Evolutionary conservation across 1,140 invertebrate genomes (phyloP).

Genomic region (Trinorchestia longiramus): DNA sequence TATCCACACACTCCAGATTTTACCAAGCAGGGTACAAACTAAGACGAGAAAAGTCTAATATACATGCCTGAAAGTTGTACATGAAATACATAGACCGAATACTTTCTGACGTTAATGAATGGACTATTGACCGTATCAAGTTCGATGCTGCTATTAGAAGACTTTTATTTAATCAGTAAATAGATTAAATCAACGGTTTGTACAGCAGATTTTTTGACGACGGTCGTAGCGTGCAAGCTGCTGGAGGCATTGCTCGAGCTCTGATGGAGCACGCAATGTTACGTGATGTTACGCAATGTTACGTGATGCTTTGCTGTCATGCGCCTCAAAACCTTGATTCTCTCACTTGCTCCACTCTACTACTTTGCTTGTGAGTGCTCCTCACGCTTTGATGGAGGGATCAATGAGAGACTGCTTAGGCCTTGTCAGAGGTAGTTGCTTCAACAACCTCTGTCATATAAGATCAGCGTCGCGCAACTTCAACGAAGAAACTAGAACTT

Average conservation of each 20-base stretch:
- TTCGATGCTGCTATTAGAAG: background rate
- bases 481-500: background rate
- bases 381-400: background rate
- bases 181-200: background rate
- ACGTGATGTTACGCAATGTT: background rate
- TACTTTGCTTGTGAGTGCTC: background rate
- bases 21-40: no score
- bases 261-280: background rate
- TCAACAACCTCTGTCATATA: background rate
- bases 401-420: background rate
- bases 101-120: no score
- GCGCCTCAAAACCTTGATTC: background rate
- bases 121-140: no score
- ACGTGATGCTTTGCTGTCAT: background rate
- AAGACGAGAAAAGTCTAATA: no score
- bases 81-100: no score
- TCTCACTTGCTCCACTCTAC: background rate
- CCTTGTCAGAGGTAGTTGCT: background rate
- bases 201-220: background rate
- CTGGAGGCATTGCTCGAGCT: background rate
- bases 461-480: background rate
- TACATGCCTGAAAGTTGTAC: no score
- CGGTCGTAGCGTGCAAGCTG: background rate
- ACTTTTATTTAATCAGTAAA: background rate
- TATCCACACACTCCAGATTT: no score